Evolutionary conservation across 2,888 invertebrate species (phyloP).

Genomic region (Drosophila lutescens): DNA sequence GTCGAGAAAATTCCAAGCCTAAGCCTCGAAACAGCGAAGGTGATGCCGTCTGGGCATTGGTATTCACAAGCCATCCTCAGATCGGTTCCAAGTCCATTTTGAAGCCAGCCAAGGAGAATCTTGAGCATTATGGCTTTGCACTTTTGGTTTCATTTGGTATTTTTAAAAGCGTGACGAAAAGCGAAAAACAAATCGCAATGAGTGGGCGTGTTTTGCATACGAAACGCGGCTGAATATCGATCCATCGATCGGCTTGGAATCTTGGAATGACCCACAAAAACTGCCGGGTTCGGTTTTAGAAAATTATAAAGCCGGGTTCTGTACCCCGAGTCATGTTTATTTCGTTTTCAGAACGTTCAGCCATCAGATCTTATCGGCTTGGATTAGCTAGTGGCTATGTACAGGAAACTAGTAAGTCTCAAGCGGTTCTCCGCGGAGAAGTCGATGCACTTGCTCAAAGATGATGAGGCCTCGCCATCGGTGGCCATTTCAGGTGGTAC

Average conservation of each 20-base stretch:
- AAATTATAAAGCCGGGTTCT: constrained; percentile 70
- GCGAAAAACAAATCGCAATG: constrained; percentile 51
- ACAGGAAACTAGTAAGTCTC: constrained; percentile 80
- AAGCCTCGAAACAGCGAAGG: constrained; percentile 40
- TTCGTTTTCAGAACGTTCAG: constrained; percentile 63
- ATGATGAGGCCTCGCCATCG: constrained; percentile 44
- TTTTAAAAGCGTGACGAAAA: constrained; percentile 70
- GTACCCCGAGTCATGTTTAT: constrained; percentile 43
- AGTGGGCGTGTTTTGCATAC: constrained; percentile 45
- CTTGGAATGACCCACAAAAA: constrained; percentile 35
- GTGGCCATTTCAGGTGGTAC: constrained; percentile 63
- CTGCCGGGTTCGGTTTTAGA: constrained; percentile 26
- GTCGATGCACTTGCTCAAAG: constrained; percentile 32
- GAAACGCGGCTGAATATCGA: constrained; percentile 5
- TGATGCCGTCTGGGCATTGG: constrained; percentile 19
- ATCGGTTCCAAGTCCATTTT: constrained; percentile 44
- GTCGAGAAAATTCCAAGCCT: constrained; percentile 19
- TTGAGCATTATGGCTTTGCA: constrained; percentile 58
- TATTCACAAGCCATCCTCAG: constrained; percentile 27
- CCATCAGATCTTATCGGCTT: constrained; percentile 46
- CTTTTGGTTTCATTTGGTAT: constrained; percentile 76
- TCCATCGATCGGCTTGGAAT: background rate
- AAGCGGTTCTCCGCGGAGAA: constrained; percentile 47
- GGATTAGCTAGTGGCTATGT: constrained; percentile 61
- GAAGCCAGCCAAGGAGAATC: constrained; percentile 71